These are phyloP conservation scores for Coboldia fuscipes DNA, from an alignment of 1,140 invertebrate genomes.

Conservation along the genomic window DNA sequence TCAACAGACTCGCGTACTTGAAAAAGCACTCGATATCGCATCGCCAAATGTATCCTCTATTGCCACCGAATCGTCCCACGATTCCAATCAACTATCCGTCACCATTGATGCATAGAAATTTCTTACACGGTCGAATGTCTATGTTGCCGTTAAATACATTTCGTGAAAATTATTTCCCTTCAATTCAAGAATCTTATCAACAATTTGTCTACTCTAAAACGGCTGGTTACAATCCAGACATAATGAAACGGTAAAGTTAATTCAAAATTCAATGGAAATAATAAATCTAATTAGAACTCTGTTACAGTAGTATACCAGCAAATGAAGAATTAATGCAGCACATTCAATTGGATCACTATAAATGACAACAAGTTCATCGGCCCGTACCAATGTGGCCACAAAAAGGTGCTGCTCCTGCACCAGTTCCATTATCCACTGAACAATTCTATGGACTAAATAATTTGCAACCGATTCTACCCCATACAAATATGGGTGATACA, in stretches of 20 bases:
- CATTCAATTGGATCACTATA: conserved; percentile 10
- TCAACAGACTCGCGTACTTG: conserved; percentile 48
- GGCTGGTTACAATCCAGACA: background rate
- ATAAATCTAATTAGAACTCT: conserved; percentile 8
- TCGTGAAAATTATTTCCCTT: conserved; percentile 17
- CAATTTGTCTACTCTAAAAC: background rate
- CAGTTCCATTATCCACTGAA: too few species aligned
- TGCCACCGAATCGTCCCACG: conserved; percentile 4
- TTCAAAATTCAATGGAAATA: background rate
- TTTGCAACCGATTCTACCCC: too few species aligned
- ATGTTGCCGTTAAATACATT: conserved; percentile 14
- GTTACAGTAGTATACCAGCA: background rate
- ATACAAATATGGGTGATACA: too few species aligned
- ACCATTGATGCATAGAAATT: background rate
- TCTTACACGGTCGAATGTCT: background rate
- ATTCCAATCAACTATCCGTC: background rate
- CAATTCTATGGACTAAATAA: too few species aligned
- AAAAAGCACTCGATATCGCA: conserved; percentile 56
- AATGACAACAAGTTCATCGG: conserved; percentile 19
- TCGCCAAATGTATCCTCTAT: conserved; percentile 23
- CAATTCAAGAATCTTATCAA: conserved; percentile 10
- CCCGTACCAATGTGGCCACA: too few species aligned
- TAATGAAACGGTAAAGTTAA: background rate
- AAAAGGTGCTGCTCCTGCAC: too few species aligned
- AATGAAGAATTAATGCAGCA: conserved; percentile 2